These are phyloP conservation scores for Drosophila formosana DNA, from an alignment of 2,888 invertebrate genomes.

Conservation along the genomic window DNA sequence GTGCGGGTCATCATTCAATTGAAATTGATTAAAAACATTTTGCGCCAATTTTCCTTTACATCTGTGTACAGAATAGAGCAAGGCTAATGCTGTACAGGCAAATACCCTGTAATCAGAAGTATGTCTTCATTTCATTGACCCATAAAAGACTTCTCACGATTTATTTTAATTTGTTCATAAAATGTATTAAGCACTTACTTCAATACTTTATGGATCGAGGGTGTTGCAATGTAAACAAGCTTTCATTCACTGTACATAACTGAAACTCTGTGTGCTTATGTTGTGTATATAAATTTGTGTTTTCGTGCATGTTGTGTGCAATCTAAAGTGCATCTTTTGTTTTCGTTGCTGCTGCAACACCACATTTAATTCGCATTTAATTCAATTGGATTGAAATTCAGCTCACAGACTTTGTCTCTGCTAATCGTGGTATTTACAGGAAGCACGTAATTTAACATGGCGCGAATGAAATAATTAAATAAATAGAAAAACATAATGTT, in stretches of 20 bases:
- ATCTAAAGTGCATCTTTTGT: constrained; percentile 57
- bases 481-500: constrained; percentile 26
- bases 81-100: too few relatives aligned
- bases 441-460: constrained; percentile 69
- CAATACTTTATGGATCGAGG: background rate
- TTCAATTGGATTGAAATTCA: constrained; percentile 71
- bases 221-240: constrained; percentile 37
- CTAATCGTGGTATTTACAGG: constrained; percentile 58
- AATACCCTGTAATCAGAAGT: constrained; percentile 5
- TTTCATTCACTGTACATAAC: constrained; percentile 2
- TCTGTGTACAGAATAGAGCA: constrained; percentile 4
- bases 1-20: constrained; percentile 85
- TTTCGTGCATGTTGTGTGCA: constrained; percentile 8
- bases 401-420: constrained; percentile 43
- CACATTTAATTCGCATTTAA: constrained; percentile 73
- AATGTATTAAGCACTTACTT: background rate
- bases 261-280: constrained; percentile 19
- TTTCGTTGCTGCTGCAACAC: constrained; percentile 43
- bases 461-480: constrained; percentile 33
- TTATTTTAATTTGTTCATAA: too few relatives aligned
- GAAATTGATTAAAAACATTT: constrained; percentile 83
- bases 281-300: constrained; percentile 2
- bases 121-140: background rate
- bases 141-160: background rate
- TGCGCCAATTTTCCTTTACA: constrained; percentile 63